Conservation (phyloP, 1,140 invertebrate genomes). For the Papilio polytes region DNA sequence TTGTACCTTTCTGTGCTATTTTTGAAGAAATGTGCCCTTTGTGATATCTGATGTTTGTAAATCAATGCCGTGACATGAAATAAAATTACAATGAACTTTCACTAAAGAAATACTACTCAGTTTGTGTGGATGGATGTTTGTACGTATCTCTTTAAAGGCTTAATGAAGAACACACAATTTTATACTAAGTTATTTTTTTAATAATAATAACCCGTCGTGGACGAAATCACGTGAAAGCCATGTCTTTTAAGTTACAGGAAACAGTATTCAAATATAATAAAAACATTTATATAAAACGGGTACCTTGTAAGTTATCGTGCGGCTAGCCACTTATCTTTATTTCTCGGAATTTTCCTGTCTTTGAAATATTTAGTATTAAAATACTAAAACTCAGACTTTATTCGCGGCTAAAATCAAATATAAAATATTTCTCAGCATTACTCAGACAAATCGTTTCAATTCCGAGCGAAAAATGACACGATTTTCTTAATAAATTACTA, state of each 20-base stretch:
- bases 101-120: neutral
- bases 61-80: neutral
- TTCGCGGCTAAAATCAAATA: constrained; percentile 17
- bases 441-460: constrained; percentile 25
- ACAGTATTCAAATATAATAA: no score
- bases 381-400: neutral
- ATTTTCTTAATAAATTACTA: constrained; percentile 25
- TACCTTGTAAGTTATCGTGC: neutral
- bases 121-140: no score
- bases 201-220: no score
- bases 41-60: neutral
- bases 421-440: neutral
- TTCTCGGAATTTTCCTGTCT: neutral
- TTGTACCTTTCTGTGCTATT: constrained; percentile 5
- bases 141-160: no score
- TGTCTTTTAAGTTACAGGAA: no score
- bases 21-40: constrained; percentile 3
- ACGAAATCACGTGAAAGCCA: no score
- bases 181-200: no score
- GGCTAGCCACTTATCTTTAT: neutral
- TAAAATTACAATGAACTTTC: neutral
- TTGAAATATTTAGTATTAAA: neutral
- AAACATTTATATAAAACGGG: neutral
- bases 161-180: no score
- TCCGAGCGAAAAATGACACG: constrained; percentile 19